Conservation (phyloP, 2,113 vertebrate species). For the Columbina picui region DNA sequence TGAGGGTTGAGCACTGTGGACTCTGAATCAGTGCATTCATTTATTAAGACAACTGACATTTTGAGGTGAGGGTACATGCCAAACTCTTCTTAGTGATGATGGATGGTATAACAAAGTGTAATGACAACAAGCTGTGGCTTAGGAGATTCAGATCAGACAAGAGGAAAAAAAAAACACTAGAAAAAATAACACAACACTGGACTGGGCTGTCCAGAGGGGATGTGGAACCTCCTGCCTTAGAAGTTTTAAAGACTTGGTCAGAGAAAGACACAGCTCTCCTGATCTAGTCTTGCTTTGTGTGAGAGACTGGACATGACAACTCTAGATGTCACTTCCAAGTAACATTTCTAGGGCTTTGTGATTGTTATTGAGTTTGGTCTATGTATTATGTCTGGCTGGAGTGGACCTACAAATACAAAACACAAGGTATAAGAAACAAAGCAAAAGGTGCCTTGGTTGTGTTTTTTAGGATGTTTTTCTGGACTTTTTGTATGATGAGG, state of each 20-base stretch:
- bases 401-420: neutral
- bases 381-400: rapidly evolving
- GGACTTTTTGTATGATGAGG: neutral
- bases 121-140: neutral
- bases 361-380: neutral
- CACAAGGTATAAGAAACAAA: neutral
- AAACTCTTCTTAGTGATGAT: neutral
- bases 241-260: neutral
- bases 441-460: neutral
- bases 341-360: neutral
- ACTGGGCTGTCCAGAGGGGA: neutral
- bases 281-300: neutral
- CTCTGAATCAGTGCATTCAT: neutral
- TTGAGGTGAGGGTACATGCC: neutral
- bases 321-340: neutral
- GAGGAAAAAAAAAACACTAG: neutral
- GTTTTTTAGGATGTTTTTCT: neutral
- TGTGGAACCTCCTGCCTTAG: neutral
- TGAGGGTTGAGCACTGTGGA: neutral
- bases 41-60: neutral
- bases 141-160: neutral
- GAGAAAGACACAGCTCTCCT: neutral
- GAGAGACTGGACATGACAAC: neutral
- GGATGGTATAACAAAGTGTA: neutral
- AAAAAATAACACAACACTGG: neutral